These are phyloP conservation scores for Oplegnathus fasciatus DNA, from an alignment of 2,113 vertebrate genomes.

Conservation along the genomic window DNA sequence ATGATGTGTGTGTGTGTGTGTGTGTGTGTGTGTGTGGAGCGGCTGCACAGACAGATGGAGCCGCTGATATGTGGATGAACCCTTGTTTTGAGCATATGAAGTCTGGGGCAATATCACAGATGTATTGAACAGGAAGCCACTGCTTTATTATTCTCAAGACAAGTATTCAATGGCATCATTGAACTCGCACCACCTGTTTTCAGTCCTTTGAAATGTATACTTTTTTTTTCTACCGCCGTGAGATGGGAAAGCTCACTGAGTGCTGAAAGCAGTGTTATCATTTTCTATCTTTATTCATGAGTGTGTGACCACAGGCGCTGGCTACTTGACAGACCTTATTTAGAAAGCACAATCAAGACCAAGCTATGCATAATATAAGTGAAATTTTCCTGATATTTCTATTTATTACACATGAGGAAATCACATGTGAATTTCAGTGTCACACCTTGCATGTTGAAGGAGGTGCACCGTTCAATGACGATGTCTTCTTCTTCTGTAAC, in stretches of 20 bases:
- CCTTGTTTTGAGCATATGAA: slow-evolving; percentile 53
- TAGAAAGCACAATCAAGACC: slow-evolving; percentile 14
- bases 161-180: slow-evolving; percentile 43
- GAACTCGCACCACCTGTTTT: slow-evolving; percentile 60
- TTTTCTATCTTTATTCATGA: slow-evolving; percentile 58
- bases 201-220: slow-evolving; percentile 50
- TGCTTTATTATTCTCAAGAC: slow-evolving; percentile 58
- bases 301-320: slow-evolving; percentile 2
- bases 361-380: neutral
- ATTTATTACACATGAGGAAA: neutral
- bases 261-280: slow-evolving; percentile 23
- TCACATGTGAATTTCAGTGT: neutral
- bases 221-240: neutral
- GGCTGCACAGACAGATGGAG: slow-evolving; percentile 58
- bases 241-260: slow-evolving; percentile 5
- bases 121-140: slow-evolving; percentile 34
- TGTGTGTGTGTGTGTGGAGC: neutral
- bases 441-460: neutral
- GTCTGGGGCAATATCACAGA: slow-evolving; percentile 38
- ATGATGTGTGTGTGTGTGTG: neutral
- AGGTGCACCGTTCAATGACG: neutral
- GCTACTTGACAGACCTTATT: slow-evolving; percentile 41
- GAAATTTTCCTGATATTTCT: slow-evolving; percentile 17
- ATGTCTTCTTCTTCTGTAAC: neutral
- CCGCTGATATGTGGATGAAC: slow-evolving; percentile 38